Evolutionary conservation across 2,888 invertebrate genomes (phyloP), one percentile per base, ranked within the genome.

Genomic region (Lysandra bellargus): DNA sequence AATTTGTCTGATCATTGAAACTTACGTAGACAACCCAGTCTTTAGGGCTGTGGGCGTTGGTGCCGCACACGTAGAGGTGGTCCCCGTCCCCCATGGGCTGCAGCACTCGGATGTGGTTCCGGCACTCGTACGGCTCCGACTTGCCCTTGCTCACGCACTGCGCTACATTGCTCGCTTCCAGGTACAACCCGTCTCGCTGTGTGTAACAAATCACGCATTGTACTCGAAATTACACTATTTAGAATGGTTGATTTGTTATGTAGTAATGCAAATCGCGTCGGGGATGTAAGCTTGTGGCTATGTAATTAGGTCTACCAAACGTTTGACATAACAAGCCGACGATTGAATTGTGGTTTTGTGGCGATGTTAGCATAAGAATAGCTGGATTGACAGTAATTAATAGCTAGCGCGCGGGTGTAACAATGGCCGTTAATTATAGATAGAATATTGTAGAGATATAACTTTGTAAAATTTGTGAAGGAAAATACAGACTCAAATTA

Each of bases 11-110:
- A n/a, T 17, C n/a, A 23, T 64, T 64, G 1, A 30, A 69, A 92
- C 95, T 95, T 86, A 96, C 96, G 88, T 96, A 95, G 78, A 96
- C 94, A 80, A 96, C 95, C 95, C 95, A 95, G 86, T 96, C 96
- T 87, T 95, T 95, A 14, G 96, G 96, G 84, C 95, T 95, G 87
- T 96, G 96, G 69, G 96, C 96, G 86, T 96, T 96, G 74, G 96
- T 96, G 60, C 96, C 96, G 85, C 96, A 96, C 81, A 96, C 94
- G 84, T 96, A 96, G 78, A 96, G 91, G 78, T 95, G 89, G 83
- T 95, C 93, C 57, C 95, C 96, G 85, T 96, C 96, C n/a, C 95
- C 96, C 80, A 96, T 90, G n/a, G 96, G 95, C 85, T 96, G 96
- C 84, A 96, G 91, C 81, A 96, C 96, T 79, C 96, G 92, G 79